Evolutionary conservation across 2,113 vertebrate genomes (phyloP).

Genomic region (Rhinichthys klamathensis): DNA sequence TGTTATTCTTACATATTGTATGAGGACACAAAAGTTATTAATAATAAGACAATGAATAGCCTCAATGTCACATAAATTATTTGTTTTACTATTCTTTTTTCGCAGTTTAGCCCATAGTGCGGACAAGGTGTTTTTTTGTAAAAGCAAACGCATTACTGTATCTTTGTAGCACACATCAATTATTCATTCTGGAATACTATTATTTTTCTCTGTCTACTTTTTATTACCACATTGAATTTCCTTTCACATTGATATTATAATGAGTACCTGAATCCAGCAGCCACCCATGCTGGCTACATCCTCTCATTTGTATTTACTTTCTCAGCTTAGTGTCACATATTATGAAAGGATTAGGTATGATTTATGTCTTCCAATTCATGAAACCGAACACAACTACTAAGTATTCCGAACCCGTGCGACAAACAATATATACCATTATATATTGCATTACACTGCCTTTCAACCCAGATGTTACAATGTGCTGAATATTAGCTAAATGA

Average conservation of each 20-base stretch:
- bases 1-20: not conserved
- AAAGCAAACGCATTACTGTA: constrained; percentile 38
- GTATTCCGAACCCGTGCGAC: not conserved
- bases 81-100: constrained; percentile 1
- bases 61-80: constrained; percentile 53
- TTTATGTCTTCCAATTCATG: constrained; percentile 43
- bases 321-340: constrained; percentile 26
- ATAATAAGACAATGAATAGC: constrained; percentile 36
- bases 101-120: constrained; percentile 35
- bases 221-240: constrained; percentile 45
- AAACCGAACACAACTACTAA: constrained; percentile 25
- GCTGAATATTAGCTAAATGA: not conserved
- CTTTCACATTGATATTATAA: constrained; percentile 53
- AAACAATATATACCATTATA: constrained; percentile 1
- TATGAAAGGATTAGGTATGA: constrained; percentile 50
- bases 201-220: constrained; percentile 50
- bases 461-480: constrained; percentile 1
- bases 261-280: constrained; percentile 23
- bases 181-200: constrained; percentile 64
- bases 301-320: constrained; percentile 43
- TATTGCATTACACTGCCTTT: not conserved
- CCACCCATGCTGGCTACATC: constrained; percentile 26
- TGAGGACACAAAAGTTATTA: not conserved
- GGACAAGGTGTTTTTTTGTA: constrained; percentile 42
- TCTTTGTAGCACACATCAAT: constrained; percentile 61